Percentiles rank a stretch among this genome's conserved stretches.
Conservation (phyloP, 2,888 invertebrate genomes). For the Orchesella flavescens region DNA sequence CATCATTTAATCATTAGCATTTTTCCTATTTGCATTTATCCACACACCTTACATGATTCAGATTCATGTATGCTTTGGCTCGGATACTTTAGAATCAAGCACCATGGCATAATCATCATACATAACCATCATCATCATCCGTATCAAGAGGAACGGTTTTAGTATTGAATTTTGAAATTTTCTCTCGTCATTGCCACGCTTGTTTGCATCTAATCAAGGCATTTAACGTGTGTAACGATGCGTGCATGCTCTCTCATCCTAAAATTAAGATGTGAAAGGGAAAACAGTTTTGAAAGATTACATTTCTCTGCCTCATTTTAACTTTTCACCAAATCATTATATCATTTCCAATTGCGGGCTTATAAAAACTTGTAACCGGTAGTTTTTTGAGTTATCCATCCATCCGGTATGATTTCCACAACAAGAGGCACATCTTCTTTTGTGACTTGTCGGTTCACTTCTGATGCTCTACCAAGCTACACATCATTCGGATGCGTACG, state of each 20-base stretch:
- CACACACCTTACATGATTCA: background rate
- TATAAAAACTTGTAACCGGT: background rate
- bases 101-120: background rate
- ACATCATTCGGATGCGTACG: too few species aligned
- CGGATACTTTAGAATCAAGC: background rate
- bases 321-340: conserved; percentile 16
- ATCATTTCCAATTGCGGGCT: conserved; percentile 12
- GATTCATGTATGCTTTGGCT: background rate
- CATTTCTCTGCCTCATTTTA: background rate
- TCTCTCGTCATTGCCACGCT: conserved; percentile 48
- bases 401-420: background rate
- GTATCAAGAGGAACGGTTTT: conserved; percentile 1
- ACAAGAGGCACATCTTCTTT: background rate
- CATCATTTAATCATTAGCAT: conserved; percentile 58
- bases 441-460: background rate
- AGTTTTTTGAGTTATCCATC: conserved; percentile 12
- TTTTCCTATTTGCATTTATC: conserved; percentile 22
- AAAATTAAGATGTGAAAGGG: conserved; percentile 29
- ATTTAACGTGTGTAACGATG: conserved; percentile 46
- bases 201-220: conserved; percentile 54
- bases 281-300: conserved; percentile 12
- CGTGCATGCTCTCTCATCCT: conserved; percentile 21
- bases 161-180: conserved; percentile 16
- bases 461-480: background rate
- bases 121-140: too few species aligned